Evolutionary conservation across 2,797 vertebrate genomes (phyloP), one percentile per base, ranked within the genome.

Genomic region (Cygnus olor): DNA sequence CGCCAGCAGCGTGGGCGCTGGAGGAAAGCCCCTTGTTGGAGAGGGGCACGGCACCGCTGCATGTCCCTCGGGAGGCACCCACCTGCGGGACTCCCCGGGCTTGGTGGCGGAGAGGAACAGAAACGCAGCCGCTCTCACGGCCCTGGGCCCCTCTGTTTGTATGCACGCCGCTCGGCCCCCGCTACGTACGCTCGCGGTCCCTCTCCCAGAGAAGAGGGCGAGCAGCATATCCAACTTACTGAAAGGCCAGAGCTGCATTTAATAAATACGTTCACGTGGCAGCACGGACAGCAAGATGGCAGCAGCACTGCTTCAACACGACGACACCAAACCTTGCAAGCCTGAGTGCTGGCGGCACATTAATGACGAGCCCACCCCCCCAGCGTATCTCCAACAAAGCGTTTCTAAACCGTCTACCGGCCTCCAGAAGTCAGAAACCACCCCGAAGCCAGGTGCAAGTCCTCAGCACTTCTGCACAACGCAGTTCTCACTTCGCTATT

Each of bases 281-380:
- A 65, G 63, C 63, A 65, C 10, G 14, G 40, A 10, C 61, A 30
- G 61, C 73, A 18, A 85, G 65, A 45, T 34, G 81, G 89, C 56
- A 65, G 80, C 58, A 93, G 88, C 64, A 28, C 45, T 32, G 58
- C 94, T 79, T 36, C 83, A 80, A 38, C 36, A 79, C 91, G 94
- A 44, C 22, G 56, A 9, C 84, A 91, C 34, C 38, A 85, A 93
- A 74, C 83, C 54, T 38, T 7, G 6, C 17, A 14, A 60, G 58
- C 72, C 89, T 76, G 74, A 89, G 94, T 9, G 88, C 90, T 96
- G 96, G 63, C 24, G 81, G 65, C 12, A 91, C 77, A 87, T 89
- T 88, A 95, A 95, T 89, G 80, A 94, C 93, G 95, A 91, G 70
- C 82, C 92, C 77, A 84, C 90, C 95, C 93, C 81, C 82, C 81